Base-by-base conservation (phyloP, 2,113 vertebrate species). In the Misgurnus mizolepis region DNA sequence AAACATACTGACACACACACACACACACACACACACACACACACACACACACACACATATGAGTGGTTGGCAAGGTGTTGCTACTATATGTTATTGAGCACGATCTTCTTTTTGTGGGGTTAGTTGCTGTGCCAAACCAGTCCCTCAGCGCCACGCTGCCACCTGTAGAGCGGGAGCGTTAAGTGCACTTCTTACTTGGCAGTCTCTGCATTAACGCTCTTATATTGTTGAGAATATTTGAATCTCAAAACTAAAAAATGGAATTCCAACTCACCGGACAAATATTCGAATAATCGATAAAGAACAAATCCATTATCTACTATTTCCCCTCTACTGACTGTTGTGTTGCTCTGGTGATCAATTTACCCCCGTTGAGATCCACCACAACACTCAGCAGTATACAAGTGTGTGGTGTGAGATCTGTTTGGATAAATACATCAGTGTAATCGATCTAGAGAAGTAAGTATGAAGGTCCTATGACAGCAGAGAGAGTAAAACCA, bases 21-120 rank as follows among this genome's bases (percentile, higher is more conserved):
- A 68, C 43, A 67, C 62, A 69, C 61, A 61, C 43, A 65, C 64
- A 68, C 43, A 67, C 62, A 69, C 61, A 61, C 43, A 49, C 64
- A 68, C 43, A 67, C 62, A 69, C 61, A 61, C 43, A 68, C 43
- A 67, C 62, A 69, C 61, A 61, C 43, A 65, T 4, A 70, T 8
- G 15, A 12, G 34, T 60, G 27, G 27, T 34, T 34, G 27, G 2
- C 27, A 34, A 34, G 27, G 27, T 34, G 27, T 34, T 34, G 1
- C 1, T 34, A 34, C 27, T 34, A 1, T 34, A 34, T 34, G 27
- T 3, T 34, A 34, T 34, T 34, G 27, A 34, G 27, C 1, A 34
- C 27, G 1, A 34, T 34, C 27, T 34, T 34, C 27, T 34, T 34
- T 34, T 34, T 34, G 27, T 34, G 27, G 27, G 27, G 27, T 34